Conservation (phyloP, 1,140 invertebrate species). For the Drosophila gunungcola region DNA sequence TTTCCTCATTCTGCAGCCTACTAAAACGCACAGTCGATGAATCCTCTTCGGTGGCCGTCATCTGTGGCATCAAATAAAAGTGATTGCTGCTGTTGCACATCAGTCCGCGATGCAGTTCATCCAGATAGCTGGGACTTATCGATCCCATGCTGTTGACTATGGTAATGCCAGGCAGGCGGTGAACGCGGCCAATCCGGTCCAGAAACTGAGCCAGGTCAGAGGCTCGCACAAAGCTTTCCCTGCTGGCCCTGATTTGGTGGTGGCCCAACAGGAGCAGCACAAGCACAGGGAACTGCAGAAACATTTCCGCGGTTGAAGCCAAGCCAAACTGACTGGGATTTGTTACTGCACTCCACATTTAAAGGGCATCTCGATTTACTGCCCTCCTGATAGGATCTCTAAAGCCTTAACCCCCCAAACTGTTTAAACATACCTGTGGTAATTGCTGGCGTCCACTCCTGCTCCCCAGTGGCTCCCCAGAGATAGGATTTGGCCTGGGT, state of each 20-base stretch:
- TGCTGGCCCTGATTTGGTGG: neutral
- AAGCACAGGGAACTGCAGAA: constrained; percentile 2
- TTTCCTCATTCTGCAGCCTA: constrained; percentile 19
- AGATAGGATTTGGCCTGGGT: constrained; percentile 89
- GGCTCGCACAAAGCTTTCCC: constrained; percentile 19
- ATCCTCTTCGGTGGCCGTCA: constrained; percentile 32
- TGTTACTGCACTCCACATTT: neutral
- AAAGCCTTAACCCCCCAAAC: constrained; percentile 6
- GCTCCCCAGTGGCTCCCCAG: constrained; percentile 96
- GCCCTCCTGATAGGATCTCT: constrained; percentile 50
- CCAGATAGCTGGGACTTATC: constrained; percentile 9
- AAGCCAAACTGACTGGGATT: constrained; percentile 13
- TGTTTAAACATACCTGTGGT: constrained; percentile 91
- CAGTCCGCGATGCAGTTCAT: constrained; percentile 30
- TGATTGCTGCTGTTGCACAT: constrained; percentile 27
- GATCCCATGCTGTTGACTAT: constrained; percentile 44
- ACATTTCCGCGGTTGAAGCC: constrained; percentile 31
- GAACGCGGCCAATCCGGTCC: constrained; percentile 36
- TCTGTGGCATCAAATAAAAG: constrained; percentile 44
- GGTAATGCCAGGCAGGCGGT: constrained; percentile 38
- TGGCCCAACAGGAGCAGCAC: constrained; percentile 7
- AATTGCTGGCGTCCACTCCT: constrained; percentile 97
- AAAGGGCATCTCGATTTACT: neutral
- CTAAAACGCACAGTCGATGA: constrained; percentile 5
- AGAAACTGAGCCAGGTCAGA: constrained; percentile 33